Base-by-base conservation (phyloP, 2,888 invertebrate species). In the Eumerus sabulonum region DNA sequence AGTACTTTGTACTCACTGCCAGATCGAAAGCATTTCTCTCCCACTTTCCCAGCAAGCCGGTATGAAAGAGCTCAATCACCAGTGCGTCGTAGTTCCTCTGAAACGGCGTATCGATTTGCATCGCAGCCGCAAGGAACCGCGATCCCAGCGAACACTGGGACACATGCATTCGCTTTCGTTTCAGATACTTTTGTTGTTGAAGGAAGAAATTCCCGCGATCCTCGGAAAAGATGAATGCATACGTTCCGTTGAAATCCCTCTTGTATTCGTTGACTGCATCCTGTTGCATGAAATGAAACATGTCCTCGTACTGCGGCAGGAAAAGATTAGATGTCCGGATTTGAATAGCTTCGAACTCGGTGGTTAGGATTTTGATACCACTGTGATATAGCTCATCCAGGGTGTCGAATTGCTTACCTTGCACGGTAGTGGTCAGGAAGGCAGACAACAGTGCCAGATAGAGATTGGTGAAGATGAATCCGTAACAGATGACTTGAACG, bases 341-440 rank as follows among this genome's bases (percentile, higher is more conserved):
- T 13, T 53, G 18, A 0, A n/a, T 17, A 9, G 56, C 11, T 27
- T 77, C 77, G 13, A 63, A 77, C 13, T 16, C 1, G 0, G 66
- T 67, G 9, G 67, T 57, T 17, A 77, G 2, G 0, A 77, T 57
- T 17, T 72, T 60, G 0, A 63, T 16, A 4, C 77, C 77, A 35
- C 67, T 72, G 3, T 45, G 38, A 9, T 16, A 16, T 16, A 77
- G 14, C 36, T 72, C 51, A 4, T 72, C 62, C 0, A 77, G n/a
- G 11, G 57, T 62, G 5, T 72, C 77, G 11, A 77, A 63, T 36
- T 77, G 77, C 0, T 47, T 56, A 1, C 57, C 77, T 14, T 72
- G 72, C 9, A 77, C 77, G 9, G 77, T 72, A n/a, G 77, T 77
- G n/a, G 77, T 77, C 0, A 77, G 67, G 11, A 77, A 77, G 0